Conservation (phyloP, 1,140 invertebrate species). For the Probaryconus sp. region DNA sequence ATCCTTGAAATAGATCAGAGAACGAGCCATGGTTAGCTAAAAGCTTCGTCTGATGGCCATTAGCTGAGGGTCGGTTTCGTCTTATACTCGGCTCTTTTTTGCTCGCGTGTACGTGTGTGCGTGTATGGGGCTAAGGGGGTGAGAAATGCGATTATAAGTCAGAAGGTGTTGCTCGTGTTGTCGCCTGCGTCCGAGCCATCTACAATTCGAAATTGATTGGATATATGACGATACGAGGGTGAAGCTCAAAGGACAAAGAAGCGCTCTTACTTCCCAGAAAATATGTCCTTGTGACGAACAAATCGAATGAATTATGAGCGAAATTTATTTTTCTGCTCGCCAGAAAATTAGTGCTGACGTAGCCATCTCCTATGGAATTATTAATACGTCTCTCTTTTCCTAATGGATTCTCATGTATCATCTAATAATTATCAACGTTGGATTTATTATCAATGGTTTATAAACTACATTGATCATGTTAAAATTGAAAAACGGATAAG, state of each 20-base stretch:
- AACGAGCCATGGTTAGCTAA: slow-evolving; percentile 76
- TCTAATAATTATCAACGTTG: background rate
- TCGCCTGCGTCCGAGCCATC: slow-evolving; percentile 56
- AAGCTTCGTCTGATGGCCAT: slow-evolving; percentile 77
- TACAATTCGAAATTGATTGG: slow-evolving; percentile 74
- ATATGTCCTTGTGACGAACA: slow-evolving; percentile 42
- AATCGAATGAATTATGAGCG: slow-evolving; percentile 51
- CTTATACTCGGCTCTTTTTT: slow-evolving; percentile 59
- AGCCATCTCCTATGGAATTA: slow-evolving; percentile 8
- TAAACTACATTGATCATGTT: too few species aligned
- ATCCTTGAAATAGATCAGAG: slow-evolving; percentile 77
- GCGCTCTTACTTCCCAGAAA: slow-evolving; percentile 60
- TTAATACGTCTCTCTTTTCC: slow-evolving; percentile 24
- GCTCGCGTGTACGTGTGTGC: slow-evolving; percentile 54
- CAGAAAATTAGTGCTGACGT: slow-evolving; percentile 37
- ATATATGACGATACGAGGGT: slow-evolving; percentile 68
- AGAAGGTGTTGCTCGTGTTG: slow-evolving; percentile 72
- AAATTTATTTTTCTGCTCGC: slow-evolving; percentile 33
- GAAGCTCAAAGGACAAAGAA: slow-evolving; percentile 74
- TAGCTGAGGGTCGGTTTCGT: slow-evolving; percentile 74
- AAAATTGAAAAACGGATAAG: too few species aligned
- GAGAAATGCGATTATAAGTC: slow-evolving; percentile 79
- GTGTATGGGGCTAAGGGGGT: slow-evolving; percentile 61
- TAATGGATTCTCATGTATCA: background rate
- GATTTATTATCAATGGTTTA: too few species aligned